These are phyloP conservation scores for Pherbina coryleti DNA, from an alignment of 2,888 invertebrate species.

Conservation along the genomic window DNA sequence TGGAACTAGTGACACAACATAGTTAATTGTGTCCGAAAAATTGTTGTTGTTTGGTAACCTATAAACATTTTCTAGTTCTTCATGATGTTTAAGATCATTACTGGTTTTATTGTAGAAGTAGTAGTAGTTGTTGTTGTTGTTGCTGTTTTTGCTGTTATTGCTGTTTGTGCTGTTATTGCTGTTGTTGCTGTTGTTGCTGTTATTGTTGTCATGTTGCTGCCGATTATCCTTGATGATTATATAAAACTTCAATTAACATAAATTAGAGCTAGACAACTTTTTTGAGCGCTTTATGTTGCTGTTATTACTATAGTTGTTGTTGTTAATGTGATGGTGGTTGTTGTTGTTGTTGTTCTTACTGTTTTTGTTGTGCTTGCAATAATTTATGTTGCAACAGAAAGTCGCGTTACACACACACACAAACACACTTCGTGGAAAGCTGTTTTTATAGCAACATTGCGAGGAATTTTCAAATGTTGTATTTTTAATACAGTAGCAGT, in stretches of 20 bases:
- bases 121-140: too few species aligned
- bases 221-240: constrained; percentile 38
- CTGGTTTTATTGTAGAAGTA: not conserved
- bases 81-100: not conserved
- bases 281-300: constrained; percentile 48
- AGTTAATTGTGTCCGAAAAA: too few species aligned
- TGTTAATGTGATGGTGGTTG: too few species aligned
- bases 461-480: constrained; percentile 4
- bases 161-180: not conserved
- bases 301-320: constrained; percentile 48
- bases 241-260: constrained; percentile 35
- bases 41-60: not conserved
- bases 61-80: not conserved
- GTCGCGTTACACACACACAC: not conserved
- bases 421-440: not conserved
- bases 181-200: not conserved
- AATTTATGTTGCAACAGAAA: constrained; percentile 50
- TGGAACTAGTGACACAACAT: too few species aligned
- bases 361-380: constrained; percentile 53
- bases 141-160: not conserved
- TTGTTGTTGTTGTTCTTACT: constrained; percentile 49
- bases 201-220: constrained; percentile 7
- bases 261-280: constrained; percentile 35
- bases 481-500: not conserved
- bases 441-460: not conserved